Conservation (phyloP, 2,797 vertebrate species). For the Gallirallus australis region DNA sequence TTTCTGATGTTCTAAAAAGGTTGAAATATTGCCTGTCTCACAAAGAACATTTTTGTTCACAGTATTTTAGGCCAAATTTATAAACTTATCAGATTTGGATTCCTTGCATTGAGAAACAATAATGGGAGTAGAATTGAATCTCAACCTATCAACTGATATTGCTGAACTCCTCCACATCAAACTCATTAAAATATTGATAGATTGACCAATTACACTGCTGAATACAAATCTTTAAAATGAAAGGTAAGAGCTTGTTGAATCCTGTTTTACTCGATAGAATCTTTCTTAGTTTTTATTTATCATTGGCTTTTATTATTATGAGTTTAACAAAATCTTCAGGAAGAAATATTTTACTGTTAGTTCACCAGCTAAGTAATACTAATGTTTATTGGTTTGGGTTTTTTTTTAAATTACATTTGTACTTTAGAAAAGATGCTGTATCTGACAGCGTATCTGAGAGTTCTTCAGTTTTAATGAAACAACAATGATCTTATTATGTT, state of each 20-base stretch:
- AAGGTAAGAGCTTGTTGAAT: neutral
- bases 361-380: neutral
- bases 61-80: neutral
- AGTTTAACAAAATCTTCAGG: neutral
- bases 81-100: neutral
- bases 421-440: neutral
- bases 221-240: neutral
- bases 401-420: neutral
- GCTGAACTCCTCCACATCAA: accelerated
- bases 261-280: neutral
- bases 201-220: neutral
- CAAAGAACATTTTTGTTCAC: neutral
- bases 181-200: neutral
- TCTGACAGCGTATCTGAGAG: neutral
- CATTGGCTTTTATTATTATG: neutral
- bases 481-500: neutral
- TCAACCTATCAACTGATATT: neutral
- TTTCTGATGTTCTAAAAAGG: neutral
- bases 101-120: neutral
- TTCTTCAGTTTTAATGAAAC: neutral
- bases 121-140: neutral
- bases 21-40: neutral
- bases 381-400: neutral
- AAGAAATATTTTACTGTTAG: neutral
- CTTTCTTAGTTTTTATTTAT: neutral